These are phyloP conservation scores for Actenoides hombroni DNA, from an alignment of 2,113 vertebrate genomes.

Conservation along the genomic window DNA sequence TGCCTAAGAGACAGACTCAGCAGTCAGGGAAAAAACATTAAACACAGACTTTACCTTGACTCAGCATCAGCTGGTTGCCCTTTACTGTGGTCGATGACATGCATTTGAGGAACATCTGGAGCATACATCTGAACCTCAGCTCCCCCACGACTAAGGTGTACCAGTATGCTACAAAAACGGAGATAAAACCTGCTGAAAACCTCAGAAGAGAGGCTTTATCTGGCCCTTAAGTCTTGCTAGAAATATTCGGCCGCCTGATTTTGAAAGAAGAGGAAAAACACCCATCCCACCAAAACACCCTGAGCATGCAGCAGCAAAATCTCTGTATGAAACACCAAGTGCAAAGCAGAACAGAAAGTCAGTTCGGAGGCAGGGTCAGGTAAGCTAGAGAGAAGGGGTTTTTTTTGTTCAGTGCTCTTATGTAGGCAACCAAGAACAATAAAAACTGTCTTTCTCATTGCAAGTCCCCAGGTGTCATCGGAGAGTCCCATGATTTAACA, in stretches of 20 bases:
- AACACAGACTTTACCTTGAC: constrained; percentile 68
- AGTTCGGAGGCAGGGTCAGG: neutral
- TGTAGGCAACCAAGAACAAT: neutral
- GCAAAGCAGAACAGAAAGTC: neutral
- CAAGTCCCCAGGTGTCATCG: neutral
- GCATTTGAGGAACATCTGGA: constrained; percentile 88
- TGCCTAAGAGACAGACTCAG: neutral
- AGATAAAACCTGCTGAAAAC: neutral
- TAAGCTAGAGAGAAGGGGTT: neutral
- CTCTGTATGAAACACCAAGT: neutral
- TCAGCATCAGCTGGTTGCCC: constrained; percentile 84
- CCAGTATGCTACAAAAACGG: constrained; percentile 72
- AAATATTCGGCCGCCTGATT: neutral
- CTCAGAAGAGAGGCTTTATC: neutral
- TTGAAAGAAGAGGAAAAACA: neutral
- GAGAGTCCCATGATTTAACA: neutral
- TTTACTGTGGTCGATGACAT: constrained; percentile 89
- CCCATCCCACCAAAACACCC: neutral
- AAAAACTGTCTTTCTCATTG: neutral
- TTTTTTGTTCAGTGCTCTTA: neutral
- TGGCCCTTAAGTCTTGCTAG: neutral
- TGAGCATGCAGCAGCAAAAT: neutral
- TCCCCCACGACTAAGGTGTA: constrained; percentile 85
- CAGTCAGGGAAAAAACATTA: neutral
- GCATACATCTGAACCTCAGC: constrained; percentile 90